Evolutionary conservation across 2,113 vertebrate species (phyloP).

Genomic region (Aix galericulata): DNA sequence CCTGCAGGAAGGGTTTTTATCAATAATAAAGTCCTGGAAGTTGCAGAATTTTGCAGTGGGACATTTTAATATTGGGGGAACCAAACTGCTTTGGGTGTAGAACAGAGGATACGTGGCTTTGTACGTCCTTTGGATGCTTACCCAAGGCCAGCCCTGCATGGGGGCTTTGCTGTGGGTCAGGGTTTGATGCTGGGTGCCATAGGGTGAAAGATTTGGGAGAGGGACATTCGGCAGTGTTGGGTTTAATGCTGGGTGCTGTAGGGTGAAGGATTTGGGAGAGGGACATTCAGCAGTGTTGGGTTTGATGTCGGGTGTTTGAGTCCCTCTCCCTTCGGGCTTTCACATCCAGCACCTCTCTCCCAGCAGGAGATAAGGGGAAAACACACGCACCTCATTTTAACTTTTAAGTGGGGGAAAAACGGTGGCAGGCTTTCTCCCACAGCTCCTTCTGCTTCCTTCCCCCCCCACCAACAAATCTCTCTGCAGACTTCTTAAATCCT

Average conservation of each 20-base stretch:
- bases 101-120: background rate
- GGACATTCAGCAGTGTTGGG: no score
- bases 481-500: background rate
- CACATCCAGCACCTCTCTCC: background rate
- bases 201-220: background rate
- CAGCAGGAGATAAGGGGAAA: background rate
- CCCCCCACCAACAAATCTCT: background rate
- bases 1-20: background rate
- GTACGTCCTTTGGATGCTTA: background rate
- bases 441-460: background rate
- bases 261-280: background rate
- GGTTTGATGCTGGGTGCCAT: background rate
- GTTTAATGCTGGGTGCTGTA: background rate
- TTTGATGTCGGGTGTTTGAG: no score
- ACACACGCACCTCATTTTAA: background rate
- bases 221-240: background rate
- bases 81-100: background rate
- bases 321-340: background rate
- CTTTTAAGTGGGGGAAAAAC: conserved; percentile 49
- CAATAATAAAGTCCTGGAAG: background rate
- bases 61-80: background rate
- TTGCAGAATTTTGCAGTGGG: background rate
- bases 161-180: background rate
- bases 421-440: background rate
- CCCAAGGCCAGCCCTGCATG: background rate